phyloP scores from a whole-genome alignment of 2,113 vertebrate genomes.

The Sorex araneus region DNA sequence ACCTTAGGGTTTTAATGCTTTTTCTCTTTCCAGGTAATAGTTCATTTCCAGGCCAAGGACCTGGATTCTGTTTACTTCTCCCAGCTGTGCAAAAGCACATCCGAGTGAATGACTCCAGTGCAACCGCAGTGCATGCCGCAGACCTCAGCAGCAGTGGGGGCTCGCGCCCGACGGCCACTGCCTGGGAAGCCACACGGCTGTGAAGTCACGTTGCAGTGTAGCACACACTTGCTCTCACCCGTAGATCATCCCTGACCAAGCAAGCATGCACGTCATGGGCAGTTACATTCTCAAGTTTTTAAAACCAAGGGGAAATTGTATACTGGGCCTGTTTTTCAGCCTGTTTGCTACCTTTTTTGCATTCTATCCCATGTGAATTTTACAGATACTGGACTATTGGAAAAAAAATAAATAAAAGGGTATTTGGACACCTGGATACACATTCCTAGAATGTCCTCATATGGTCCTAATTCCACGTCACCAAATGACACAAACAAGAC shows the following conservation, averaged over 20 bases:
- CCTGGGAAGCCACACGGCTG: slow-evolving; percentile 83
- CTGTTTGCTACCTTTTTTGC: slow-evolving; percentile 91
- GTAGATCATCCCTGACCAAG: slow-evolving; percentile 83
- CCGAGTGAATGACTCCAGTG: slow-evolving; percentile 81
- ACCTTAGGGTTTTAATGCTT: neutral
- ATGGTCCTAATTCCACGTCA: slow-evolving; percentile 79
- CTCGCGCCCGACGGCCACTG: slow-evolving; percentile 79
- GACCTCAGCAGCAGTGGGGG: slow-evolving; percentile 79
- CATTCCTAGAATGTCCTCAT: slow-evolving; percentile 83
- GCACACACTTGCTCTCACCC: slow-evolving; percentile 81
- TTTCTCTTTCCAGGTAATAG: slow-evolving; percentile 64
- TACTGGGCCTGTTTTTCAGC: slow-evolving; percentile 89
- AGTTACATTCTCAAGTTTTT: slow-evolving; percentile 85
- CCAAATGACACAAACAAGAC: slow-evolving; percentile 84
- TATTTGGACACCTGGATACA: slow-evolving; percentile 83
- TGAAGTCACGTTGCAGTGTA: slow-evolving; percentile 84
- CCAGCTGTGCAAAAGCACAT: slow-evolving; percentile 84
- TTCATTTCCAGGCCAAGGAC: slow-evolving; percentile 78
- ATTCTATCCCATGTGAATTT: slow-evolving; percentile 88
- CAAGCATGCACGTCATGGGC: slow-evolving; percentile 88
- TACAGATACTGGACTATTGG: slow-evolving; percentile 85
- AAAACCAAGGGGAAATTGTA: slow-evolving; percentile 86
- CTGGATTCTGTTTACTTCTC: slow-evolving; percentile 85
- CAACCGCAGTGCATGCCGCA: slow-evolving; percentile 88
- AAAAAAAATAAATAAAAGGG: slow-evolving; percentile 66